Evolutionary conservation across 2,797 vertebrate species (phyloP), one percentile per base, ranked within the genome.

Genomic region (Columba guinea): DNA sequence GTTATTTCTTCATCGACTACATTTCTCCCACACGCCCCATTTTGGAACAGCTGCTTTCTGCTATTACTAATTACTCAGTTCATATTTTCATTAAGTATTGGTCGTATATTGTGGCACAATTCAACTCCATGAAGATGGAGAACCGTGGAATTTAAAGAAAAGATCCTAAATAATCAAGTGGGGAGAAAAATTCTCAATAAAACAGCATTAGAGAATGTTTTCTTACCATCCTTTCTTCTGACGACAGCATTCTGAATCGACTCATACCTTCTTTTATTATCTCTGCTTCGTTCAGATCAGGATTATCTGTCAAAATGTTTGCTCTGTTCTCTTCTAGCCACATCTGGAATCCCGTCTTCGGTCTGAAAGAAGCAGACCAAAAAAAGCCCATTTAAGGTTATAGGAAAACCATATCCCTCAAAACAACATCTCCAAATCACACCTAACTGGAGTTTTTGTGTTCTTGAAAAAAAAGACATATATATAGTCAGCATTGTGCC

Each of bases 251-350:
- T 93, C 99, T 98, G 97, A 99, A 99, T 53, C 98, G 98, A 44
- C 98, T 98, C 99, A 99, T 99, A 64, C 99, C 99, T 97, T 99
- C 99, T 96, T 99, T 99, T 97, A 99, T 99, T 96, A 99, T 88
- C n/a, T 98, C 99, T 2, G 98, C 98, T 98, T 99, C 99, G 7
- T 99, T 98, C 94, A 99, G 96, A 79, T 98, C 98, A 13, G 99
- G 98, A 52, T 98, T 97, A 78, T 99, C 98, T 4, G 97, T 93
- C 19, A 98, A 86, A 93, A 99, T 99, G 68, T 64, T 97, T 95
- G 98, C 98, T 96, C 99, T 98, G 94, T 99, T 99, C 97, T 99
- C 99, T 87, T 99, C 98, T 6, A 99, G 96, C 99, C 99, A 99
- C 84, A 99, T 97, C 97, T 99, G 99, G 97, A 99, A 99, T 27